phyloP scores from a whole-genome alignment of 2,113 vertebrate species.

The Chaenocephalus aceratus region DNA sequence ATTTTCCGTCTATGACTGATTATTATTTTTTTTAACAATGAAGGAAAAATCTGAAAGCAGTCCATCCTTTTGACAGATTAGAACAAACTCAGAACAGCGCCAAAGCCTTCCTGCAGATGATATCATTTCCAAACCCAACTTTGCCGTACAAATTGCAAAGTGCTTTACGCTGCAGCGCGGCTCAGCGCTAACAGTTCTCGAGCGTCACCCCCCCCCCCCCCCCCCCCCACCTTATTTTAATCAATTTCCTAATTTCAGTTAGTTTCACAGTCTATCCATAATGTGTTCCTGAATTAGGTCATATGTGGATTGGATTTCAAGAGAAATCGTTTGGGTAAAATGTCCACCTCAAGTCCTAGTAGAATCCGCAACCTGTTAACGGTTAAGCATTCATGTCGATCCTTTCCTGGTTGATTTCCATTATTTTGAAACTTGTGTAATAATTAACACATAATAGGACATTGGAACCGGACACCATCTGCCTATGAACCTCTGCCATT shows the following conservation, averaged over 20 bases:
- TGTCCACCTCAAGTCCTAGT: background rate
- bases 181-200: no score
- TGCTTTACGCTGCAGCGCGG: no score
- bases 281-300: background rate
- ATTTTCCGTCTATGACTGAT: no score
- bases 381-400: background rate
- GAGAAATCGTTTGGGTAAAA: background rate
- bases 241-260: background rate
- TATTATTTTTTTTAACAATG: no score
- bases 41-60: no score
- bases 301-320: background rate
- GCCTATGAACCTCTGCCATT: background rate
- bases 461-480: background rate
- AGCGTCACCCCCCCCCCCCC: no score
- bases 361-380: background rate
- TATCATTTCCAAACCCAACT: no score
- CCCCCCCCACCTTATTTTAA: background rate
- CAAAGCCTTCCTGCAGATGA: no score
- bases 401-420: background rate
- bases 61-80: no score
- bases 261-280: no score
- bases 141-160: no score
- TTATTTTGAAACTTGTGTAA: background rate
- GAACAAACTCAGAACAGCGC: no score
- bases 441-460: background rate